phyloP scores from a whole-genome alignment of 2,113 vertebrate genomes.

The Sarotherodon lohbergeri region DNA sequence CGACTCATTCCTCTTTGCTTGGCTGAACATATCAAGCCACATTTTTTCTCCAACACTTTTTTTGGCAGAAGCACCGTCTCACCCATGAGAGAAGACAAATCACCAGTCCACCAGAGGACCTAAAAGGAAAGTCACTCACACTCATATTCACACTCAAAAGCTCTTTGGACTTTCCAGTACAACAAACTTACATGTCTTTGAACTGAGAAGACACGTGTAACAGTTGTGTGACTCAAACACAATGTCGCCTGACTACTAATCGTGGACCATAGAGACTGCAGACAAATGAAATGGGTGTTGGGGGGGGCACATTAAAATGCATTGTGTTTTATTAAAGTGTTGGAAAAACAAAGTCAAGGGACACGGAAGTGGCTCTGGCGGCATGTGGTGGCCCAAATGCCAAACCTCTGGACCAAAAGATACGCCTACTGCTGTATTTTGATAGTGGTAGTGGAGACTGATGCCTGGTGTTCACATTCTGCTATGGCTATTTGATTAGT shows the following conservation, averaged over 20 bases:
- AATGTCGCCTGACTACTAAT: background rate
- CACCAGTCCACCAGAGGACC: background rate
- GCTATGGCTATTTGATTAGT: accelerated
- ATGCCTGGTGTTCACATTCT: background rate
- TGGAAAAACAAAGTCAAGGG: background rate
- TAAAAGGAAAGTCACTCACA: background rate
- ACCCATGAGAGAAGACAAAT: background rate
- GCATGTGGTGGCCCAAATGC: background rate
- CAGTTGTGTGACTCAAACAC: background rate
- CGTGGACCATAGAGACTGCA: background rate
- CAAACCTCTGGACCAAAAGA: background rate
- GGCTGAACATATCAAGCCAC: background rate
- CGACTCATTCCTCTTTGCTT: background rate
- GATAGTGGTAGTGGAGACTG: background rate
- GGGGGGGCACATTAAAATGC: background rate
- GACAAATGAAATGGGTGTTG: background rate
- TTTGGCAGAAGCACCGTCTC: background rate
- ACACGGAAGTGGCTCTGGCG: background rate
- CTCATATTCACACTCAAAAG: background rate
- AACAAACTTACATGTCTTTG: background rate
- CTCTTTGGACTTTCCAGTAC: background rate
- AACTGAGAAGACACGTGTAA: background rate
- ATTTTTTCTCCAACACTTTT: background rate
- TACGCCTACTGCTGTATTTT: background rate
- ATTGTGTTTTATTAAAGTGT: background rate